Evolutionary conservation across 2,888 invertebrate genomes (phyloP), one percentile per base, ranked within the genome.

Genomic region (Fissipunctia ypsillon): DNA sequence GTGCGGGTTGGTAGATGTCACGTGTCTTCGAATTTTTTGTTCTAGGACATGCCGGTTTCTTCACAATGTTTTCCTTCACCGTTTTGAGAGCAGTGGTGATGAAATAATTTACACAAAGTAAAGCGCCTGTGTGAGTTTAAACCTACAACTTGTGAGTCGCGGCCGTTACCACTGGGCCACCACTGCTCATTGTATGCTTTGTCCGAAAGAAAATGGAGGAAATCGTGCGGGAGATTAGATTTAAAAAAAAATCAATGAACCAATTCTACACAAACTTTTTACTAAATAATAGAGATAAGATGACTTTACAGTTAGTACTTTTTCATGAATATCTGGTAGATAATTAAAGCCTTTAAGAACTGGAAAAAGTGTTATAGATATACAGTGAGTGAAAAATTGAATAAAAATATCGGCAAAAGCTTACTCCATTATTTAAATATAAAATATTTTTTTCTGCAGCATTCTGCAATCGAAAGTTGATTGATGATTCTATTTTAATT

Each of bases 361-460:
- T 41, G 45, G 3, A 69, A 56, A 69, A 69, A 43, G 19, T 35
- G 0, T 3, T 25, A 22, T 14, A 25, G 0, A 35, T 28, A 45
- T 10, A 54, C 9, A 3, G 28, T n/a, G 31, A 12, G 28, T 59
- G 38, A 41, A 65, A 83, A 73, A 68, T 67, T 73, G 63, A 76
- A 85, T 70, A 65, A 69, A 67, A 74, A 83, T 83, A 85, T 67
- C 67, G 60, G 63, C 41, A 57, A 72, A 80, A 71, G 59, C 64
- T 76, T 64, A 73, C 70, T 78, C 69, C 66, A 75, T 86, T 84
- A 84, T 84, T 77, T 69, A 69, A 75, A 74, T 59, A 69, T 64
- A 66, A 61, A 70, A 85, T 60, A 16, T 54, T 57, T 70, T 38
- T 76, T 75, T 50, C 71, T 65, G 73, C 50, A 52, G 52, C 65